A percentile compares a stretch with the other conserved stretches of the same genome.
Evolutionary conservation across 1,140 invertebrate genomes (phyloP).

Genomic region (Drosophila novamexicana): DNA sequence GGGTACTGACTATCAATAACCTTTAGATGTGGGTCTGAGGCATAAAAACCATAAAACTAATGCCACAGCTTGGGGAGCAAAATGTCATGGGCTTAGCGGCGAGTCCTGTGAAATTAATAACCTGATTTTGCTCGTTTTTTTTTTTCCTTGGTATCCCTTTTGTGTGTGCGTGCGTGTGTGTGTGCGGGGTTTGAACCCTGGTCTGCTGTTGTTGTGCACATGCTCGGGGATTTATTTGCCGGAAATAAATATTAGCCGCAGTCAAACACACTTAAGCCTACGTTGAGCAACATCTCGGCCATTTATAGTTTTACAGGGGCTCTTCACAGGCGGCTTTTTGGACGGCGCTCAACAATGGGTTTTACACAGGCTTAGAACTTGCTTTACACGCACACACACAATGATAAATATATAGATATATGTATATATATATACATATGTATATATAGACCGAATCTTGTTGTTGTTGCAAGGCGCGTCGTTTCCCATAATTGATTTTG

Average conservation of each 20-base stretch:
- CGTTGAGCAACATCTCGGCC: constrained; percentile 46
- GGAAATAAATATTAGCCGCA: constrained; percentile 84
- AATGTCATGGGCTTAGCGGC: constrained; percentile 45
- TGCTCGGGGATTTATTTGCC: constrained; percentile 81
- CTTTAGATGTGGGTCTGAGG: constrained; percentile 36
- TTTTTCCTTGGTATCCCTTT: constrained; percentile 28
- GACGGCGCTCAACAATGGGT: constrained; percentile 23
- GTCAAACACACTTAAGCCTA: constrained; percentile 83
- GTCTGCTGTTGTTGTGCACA: constrained; percentile 22
- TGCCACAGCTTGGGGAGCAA: constrained; percentile 41
- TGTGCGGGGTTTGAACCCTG: constrained; percentile 18
- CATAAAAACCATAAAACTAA: constrained; percentile 77
- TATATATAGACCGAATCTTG: background rate
- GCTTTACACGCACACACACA: constrained; percentile 74
- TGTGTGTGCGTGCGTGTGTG: constrained; percentile 39
- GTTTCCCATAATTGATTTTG: constrained; percentile 84
- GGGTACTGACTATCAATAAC: constrained; percentile 27
- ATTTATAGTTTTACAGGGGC: constrained; percentile 72
- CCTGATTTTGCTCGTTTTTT: constrained; percentile 68
- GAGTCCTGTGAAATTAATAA: constrained; percentile 80
- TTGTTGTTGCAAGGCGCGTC: constrained; percentile 54
- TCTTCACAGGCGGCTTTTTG: too few species aligned
- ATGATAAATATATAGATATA: constrained; percentile 15
- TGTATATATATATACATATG: background rate
- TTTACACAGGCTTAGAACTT: constrained; percentile 78